Evolutionary conservation across 2,888 invertebrate genomes (phyloP), one percentile per base, ranked within the genome.

Genomic region (Branchipolynoe longqiensis): DNA sequence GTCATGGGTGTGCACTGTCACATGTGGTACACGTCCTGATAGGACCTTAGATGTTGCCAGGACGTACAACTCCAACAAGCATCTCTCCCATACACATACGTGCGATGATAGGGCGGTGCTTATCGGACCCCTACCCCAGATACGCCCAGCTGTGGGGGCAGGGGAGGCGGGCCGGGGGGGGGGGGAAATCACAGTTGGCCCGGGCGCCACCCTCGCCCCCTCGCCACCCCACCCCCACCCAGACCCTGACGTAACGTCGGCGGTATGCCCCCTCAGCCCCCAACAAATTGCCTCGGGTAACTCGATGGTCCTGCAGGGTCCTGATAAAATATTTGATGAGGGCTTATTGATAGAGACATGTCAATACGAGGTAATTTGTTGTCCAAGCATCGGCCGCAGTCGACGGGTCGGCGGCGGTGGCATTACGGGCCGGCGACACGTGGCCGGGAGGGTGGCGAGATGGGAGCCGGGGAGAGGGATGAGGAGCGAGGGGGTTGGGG

Each of bases 281-380:
- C 62, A 62, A 78, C 78, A 78, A 78, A 78, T 78, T 78, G 78
- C 78, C 78, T 41, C 22, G 41, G 78, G 78, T 78, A 78, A 78
- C 78, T 18, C 0, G 40, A 41, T 41, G 41, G 78, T 48, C 78
- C 78, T 78, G 78, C 78, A 48, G 78, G 78, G 48, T 33, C 78
- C 78, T 78, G 78, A 78, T 78, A 78, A 78, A 78, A 78, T 78
- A 78, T 78, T 78, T 78, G 78, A 78, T 78, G 78, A 78, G 33
- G 48, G 78, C 48, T 78, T 78, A 78, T 78, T 78, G 78, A 78
- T 78, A 78, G 78, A 78, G 78, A 78, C 78, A 78, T 41, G 78
- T 78, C 78, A 78, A 78, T 78, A 78, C 28, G 41, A 78, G 78
- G 78, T 78, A 78, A 78, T 78, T 78, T 78, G 78, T 78, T 78